A percentile compares a stretch with the other conserved stretches of the same genome.
These are phyloP conservation scores for Drosophila longiperda DNA, from an alignment of 2,888 invertebrate species.

Conservation along the genomic window DNA sequence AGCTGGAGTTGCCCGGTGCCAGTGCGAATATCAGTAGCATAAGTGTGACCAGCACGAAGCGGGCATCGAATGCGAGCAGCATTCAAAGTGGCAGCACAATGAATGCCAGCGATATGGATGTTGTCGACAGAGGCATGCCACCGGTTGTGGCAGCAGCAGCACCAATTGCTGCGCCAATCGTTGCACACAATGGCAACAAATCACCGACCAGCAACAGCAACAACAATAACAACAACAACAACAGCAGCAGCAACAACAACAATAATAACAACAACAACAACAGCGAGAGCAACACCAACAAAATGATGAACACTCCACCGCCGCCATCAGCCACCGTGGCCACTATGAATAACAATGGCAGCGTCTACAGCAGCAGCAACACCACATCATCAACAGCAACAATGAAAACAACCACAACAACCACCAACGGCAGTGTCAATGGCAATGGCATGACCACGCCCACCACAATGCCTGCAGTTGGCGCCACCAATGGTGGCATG, in stretches of 20 bases:
- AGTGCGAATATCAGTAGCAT: conserved; percentile 81
- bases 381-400: conserved; percentile 20
- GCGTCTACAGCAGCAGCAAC: conserved; percentile 50
- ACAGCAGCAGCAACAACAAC: conserved; percentile 11
- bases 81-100: conserved; percentile 63
- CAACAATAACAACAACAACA: conserved; percentile 23
- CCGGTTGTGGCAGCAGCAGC: conserved; percentile 10
- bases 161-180: conserved; percentile 33
- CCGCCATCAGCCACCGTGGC: conserved; percentile 67
- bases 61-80: conserved; percentile 71
- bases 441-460: conserved; percentile 41
- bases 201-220: conserved; percentile 36
- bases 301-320: conserved; percentile 50
- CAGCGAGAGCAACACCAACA: conserved; percentile 31
- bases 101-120: conserved; percentile 66
- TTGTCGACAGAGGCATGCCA: conserved; percentile 63
- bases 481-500: conserved; percentile 40
- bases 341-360: conserved; percentile 64
- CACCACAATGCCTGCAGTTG: conserved; percentile 29
- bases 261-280: conserved; percentile 32
- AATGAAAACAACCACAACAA: conserved; percentile 20
- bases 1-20: conserved; percentile 76
- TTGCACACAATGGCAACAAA: conserved; percentile 59
- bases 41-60: conserved; percentile 77
- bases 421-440: conserved; percentile 36